Evolutionary conservation across 2,888 invertebrate genomes (phyloP), one percentile per base, ranked within the genome.

Genomic region (Hirtodrosophila histrioides): DNA sequence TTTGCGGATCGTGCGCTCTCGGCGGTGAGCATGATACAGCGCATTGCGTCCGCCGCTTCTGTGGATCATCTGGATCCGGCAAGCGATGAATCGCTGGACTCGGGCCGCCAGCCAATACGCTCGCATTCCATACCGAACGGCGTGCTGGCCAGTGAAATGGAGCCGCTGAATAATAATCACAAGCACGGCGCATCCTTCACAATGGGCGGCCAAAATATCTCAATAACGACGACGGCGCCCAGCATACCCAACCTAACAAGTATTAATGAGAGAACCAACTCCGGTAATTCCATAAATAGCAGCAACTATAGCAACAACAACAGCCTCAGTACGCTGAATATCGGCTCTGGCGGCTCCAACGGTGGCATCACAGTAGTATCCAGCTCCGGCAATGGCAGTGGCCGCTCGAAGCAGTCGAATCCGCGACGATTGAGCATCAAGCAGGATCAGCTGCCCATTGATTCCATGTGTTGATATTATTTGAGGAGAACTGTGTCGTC

Each of bases 381-480:
- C 33, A 66, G 39, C 9, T 53, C 61, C 5, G 65, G 67, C 49
- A 76, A 61, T 57, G 75, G 69, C 67, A 77, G 62, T 57, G 23
- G 37, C 10, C 68, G 80, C 0, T 53, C 62, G 17, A 88, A 88
- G 73, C 69, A 82, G 57, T 75, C 89, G 27, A 86, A 88, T 72
- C 75, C 89, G 11, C 88, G 92, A 51, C 88, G 91, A 64, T 82
- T 92, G 75, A 92, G 92, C 76, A 90, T 92, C 69, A 92, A 92
- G 78, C 90, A 91, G 75, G 91, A 91, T 76, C 90, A 90, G 82
- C 82, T 91, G 77, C 90, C 92, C 63, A 86, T 90, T 54, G 92
- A 92, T 87, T 92, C 92, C 78, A 89, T 92, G 78, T 92, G 92
- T 89, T 92, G 90, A 92, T 90, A 90, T 88, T 88, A 88, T 69